These are phyloP conservation scores for Xylocampa areola DNA, from an alignment of 2,888 invertebrate genomes.

Conservation along the genomic window DNA sequence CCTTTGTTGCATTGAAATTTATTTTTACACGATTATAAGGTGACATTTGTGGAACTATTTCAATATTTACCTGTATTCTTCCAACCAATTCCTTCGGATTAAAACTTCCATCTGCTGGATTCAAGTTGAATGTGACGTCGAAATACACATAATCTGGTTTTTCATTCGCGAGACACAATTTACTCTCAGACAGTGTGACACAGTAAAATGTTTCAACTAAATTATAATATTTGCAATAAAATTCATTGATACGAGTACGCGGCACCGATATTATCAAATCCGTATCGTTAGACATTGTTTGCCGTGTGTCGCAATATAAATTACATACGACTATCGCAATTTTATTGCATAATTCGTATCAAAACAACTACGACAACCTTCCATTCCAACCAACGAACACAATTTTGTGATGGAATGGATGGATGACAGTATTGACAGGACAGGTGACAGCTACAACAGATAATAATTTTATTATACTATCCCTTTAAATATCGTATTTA, in stretches of 20 bases:
- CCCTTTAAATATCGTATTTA: background rate
- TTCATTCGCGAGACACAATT: conserved; percentile 73
- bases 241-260: conserved; percentile 81
- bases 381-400: conserved; percentile 57
- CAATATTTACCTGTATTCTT: conserved; percentile 81
- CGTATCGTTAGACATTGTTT: conserved; percentile 84
- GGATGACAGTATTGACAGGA: conserved; percentile 11
- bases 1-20: conserved; percentile 57
- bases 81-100: conserved; percentile 80
- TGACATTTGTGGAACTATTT: conserved; percentile 18
- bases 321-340: conserved; percentile 71
- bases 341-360: conserved; percentile 80
- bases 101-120: conserved; percentile 80
- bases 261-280: conserved; percentile 83
- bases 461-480: conserved; percentile 1
- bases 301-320: conserved; percentile 63
- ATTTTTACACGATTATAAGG: conserved; percentile 19
- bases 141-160: conserved; percentile 82
- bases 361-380: conserved; percentile 72
- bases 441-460: conserved; percentile 3
- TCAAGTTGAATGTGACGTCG: conserved; percentile 83
- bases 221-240: conserved; percentile 84
- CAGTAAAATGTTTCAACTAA: conserved; percentile 88
- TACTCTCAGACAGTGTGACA: conserved; percentile 84
- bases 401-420: conserved; percentile 21